These are phyloP conservation scores for Hydrolagus colliei DNA, from an alignment of 2,797 vertebrate species.

Conservation along the genomic window DNA sequence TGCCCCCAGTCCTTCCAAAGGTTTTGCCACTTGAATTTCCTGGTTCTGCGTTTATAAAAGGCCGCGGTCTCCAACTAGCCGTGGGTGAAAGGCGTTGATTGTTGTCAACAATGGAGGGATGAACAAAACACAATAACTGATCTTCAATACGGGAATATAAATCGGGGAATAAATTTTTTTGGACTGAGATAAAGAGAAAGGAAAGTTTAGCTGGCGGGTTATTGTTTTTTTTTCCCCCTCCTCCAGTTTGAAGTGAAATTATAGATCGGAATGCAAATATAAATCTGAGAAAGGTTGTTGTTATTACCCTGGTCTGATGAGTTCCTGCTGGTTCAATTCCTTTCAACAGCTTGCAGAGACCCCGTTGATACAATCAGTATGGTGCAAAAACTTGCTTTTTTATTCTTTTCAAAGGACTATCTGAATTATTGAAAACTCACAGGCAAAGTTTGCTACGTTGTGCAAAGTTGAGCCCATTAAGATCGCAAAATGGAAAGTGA, in stretches of 20 bases:
- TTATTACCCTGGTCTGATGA: background rate
- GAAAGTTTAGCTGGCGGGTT: background rate
- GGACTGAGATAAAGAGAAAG: background rate
- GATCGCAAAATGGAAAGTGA: too few species aligned
- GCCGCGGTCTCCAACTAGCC: conserved; percentile 50
- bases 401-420: too few species aligned
- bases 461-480: too few species aligned
- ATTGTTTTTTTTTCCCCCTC: background rate
- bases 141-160: conserved; percentile 19
- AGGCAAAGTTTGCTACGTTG: too few species aligned
- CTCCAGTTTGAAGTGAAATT: background rate
- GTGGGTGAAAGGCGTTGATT: conserved; percentile 46
- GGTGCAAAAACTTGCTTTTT: background rate
- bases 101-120: background rate
- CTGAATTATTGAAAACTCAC: too few species aligned
- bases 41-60: conserved; percentile 42
- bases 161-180: conserved; percentile 8
- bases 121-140: background rate
- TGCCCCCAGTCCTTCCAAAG: too few species aligned
- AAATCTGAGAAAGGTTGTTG: background rate
- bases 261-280: too few species aligned
- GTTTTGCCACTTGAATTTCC: conserved; percentile 58
- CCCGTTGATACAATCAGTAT: background rate
- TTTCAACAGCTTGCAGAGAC: background rate
- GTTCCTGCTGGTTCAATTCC: background rate